Conservation (phyloP, 2,797 vertebrate species). For the Helicolenus hilgendorfi region DNA sequence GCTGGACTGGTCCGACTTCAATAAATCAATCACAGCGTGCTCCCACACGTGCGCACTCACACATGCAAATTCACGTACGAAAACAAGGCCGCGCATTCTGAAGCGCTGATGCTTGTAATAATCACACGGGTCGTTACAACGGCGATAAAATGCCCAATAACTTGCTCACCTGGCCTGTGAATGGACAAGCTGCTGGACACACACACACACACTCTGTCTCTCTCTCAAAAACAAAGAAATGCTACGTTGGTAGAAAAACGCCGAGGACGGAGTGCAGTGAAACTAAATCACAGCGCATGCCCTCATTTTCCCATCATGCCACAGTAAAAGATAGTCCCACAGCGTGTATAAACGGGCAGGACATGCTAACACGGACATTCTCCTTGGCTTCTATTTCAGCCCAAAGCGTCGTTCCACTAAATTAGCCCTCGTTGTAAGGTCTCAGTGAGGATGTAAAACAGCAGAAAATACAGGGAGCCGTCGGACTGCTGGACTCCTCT, state of each 20-base stretch:
- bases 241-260: constrained; percentile 37
- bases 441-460: constrained; percentile 75
- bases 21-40: constrained; percentile 62
- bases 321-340: constrained; percentile 59
- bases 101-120: constrained; percentile 63
- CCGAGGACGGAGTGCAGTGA: constrained; percentile 15
- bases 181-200: constrained; percentile 50
- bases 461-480: constrained; percentile 60
- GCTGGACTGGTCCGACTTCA: constrained; percentile 15
- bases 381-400: constrained; percentile 63
- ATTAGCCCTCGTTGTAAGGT: constrained; percentile 62
- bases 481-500: constrained; percentile 58
- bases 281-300: constrained; percentile 55
- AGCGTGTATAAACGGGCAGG: constrained; percentile 62
- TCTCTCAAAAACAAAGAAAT: constrained; percentile 26
- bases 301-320: constrained; percentile 77
- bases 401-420: constrained; percentile 65
- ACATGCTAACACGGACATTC: constrained; percentile 62
- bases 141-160: constrained; percentile 80
- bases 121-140: constrained; percentile 60
- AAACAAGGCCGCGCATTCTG: constrained; percentile 64
- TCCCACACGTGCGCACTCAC: constrained; percentile 4
- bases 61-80: constrained; percentile 20
- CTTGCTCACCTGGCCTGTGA: constrained; percentile 73
- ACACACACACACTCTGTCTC: constrained; percentile 1